phyloP scores from a whole-genome alignment of 2,797 vertebrate genomes.

The Hirundo rustica region DNA sequence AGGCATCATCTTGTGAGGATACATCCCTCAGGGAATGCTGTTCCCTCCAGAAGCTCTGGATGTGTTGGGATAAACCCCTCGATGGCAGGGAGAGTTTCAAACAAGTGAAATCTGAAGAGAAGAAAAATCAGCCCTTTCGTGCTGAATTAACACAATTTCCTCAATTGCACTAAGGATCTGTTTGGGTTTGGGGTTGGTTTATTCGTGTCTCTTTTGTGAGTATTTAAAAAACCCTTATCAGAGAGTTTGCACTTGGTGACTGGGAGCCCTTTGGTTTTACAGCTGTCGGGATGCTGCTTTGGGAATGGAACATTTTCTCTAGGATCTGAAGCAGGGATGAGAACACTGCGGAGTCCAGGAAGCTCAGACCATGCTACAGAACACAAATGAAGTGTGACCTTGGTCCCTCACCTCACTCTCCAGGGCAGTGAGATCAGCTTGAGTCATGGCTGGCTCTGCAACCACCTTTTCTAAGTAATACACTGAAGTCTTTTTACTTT shows the following conservation, averaged over 20 bases:
- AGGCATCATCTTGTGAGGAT: background rate
- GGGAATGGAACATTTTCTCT: background rate
- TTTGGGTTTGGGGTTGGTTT: background rate
- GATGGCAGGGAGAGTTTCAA: background rate
- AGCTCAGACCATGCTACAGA: background rate
- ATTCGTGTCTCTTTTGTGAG: background rate
- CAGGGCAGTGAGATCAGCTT: conserved; percentile 85
- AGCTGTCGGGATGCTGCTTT: background rate
- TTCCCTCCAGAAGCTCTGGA: background rate
- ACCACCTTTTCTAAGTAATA: conserved; percentile 89
- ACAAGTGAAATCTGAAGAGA: background rate
- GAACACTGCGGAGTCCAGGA: background rate
- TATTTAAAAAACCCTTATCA: background rate
- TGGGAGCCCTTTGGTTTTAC: background rate
- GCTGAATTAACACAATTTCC: background rate
- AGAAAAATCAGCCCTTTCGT: background rate
- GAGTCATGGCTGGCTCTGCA: conserved; percentile 90
- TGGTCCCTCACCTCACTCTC: conserved; percentile 83
- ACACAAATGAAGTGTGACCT: background rate
- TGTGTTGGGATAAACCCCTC: background rate
- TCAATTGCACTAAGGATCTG: background rate
- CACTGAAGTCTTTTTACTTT: conserved; percentile 81
- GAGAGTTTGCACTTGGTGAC: background rate
- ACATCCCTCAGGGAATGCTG: background rate
- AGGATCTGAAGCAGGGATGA: background rate